phyloP scores from a whole-genome alignment of 2,888 invertebrate genomes.

The Aspidapion aeneum region DNA sequence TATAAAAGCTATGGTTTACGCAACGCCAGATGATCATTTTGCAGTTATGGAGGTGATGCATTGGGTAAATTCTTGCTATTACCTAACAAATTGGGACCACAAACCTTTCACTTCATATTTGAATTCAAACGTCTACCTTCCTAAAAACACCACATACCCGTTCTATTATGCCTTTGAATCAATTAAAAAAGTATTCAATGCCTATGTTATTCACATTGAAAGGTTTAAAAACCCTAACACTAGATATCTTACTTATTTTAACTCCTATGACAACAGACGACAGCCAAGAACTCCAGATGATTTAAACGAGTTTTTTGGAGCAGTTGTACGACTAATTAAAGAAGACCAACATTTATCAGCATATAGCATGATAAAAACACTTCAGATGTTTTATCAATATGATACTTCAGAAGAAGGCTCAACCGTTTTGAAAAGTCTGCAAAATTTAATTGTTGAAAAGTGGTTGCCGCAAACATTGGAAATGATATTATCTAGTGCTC shows the following conservation, averaged over 20 bases:
- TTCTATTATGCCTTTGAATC: conserved; percentile 3
- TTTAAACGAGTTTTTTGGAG: not conserved
- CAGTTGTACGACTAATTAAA: conserved; percentile 12
- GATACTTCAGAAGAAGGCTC: not conserved
- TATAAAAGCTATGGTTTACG: conserved; percentile 16
- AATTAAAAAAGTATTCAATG: conserved; percentile 8
- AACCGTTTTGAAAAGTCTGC: not conserved
- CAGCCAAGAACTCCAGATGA: not conserved
- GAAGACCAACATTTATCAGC: conserved; percentile 16
- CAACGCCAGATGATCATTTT: conserved; percentile 9
- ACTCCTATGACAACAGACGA: not conserved
- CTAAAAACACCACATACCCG: not conserved
- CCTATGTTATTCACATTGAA: not conserved
- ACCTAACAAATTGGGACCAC: conserved; percentile 14
- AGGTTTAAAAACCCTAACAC: not conserved
- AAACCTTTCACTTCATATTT: not conserved
- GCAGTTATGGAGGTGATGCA: conserved; percentile 29
- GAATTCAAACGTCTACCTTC: conserved; percentile 3
- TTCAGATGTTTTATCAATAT: conserved; percentile 6
- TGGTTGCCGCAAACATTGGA: conserved; percentile 30
- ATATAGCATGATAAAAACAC: conserved; percentile 11
- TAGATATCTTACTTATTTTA: conserved; percentile 11
- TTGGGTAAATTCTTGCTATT: conserved; percentile 31
- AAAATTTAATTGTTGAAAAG: conserved; percentile 1
- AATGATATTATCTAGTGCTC: conserved; percentile 40